Evolutionary conservation across 2,888 invertebrate genomes (phyloP).

Genomic region (Lithophane leautieri): DNA sequence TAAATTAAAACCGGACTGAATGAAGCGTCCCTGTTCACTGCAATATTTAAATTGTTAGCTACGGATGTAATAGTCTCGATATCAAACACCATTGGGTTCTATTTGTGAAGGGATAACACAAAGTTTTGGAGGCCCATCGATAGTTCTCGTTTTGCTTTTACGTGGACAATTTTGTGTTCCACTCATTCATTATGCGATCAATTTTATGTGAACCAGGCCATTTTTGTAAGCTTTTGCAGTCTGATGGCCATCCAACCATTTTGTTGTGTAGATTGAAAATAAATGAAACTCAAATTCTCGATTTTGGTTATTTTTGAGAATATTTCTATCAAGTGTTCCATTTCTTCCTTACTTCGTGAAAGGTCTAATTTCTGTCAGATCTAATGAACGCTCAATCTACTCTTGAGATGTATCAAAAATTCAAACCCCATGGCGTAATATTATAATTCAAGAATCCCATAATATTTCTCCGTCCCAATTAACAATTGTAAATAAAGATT

Average conservation of each 20-base stretch:
- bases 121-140: not conserved
- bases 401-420: not conserved
- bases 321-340: not conserved
- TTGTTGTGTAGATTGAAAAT: not conserved
- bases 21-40: not conserved
- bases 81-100: not conserved
- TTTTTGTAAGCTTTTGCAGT: slow-evolving; percentile 1
- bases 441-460: not conserved
- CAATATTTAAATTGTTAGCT: slow-evolving; percentile 21
- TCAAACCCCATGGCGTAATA: not conserved
- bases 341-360: not conserved
- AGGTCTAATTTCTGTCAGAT: not conserved
- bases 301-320: not conserved
- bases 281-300: not conserved
- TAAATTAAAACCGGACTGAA: slow-evolving; percentile 46
- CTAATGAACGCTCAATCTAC: not conserved
- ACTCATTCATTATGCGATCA: slow-evolving; percentile 18
- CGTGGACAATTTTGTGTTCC: slow-evolving; percentile 9
- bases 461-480: not conserved
- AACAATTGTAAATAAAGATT: slow-evolving; percentile 24
- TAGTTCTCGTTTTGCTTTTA: slow-evolving; percentile 7
- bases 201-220: not conserved
- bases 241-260: not conserved
- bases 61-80: slow-evolving; percentile 6
- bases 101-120: slow-evolving; percentile 6